Percentiles rank a stretch among this genome's conserved stretches.
Conservation (phyloP, 2,797 vertebrate genomes). For the Pyrocephalus nanus region DNA sequence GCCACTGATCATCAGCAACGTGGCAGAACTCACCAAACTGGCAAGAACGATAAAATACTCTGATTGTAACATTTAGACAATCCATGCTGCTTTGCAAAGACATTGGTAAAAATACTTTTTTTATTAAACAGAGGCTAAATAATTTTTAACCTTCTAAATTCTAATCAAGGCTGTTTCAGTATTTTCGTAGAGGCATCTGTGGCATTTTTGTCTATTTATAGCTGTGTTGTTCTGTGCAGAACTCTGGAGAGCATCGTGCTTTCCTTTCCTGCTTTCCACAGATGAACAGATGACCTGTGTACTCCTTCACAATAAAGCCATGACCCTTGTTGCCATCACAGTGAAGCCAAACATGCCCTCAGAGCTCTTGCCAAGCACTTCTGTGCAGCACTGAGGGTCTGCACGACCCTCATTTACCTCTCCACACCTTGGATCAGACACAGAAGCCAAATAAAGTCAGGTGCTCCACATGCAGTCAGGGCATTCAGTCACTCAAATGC, state of each 20-base stretch:
- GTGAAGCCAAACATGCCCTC: background rate
- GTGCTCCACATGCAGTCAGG: rapidly evolving
- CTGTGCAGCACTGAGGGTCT: background rate
- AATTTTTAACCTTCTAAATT: background rate
- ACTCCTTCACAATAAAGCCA: background rate
- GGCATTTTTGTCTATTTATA: background rate
- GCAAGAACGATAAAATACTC: background rate
- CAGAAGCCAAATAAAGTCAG: background rate
- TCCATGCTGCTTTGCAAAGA: background rate
- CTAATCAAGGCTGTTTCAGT: background rate
- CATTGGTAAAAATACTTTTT: background rate
- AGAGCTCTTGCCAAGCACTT: background rate
- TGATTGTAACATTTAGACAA: background rate
- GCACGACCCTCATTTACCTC: background rate
- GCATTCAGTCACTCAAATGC: background rate
- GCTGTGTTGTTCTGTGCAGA: background rate
- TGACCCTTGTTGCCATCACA: background rate
- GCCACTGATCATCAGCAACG: background rate
- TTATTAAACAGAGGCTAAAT: background rate
- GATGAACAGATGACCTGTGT: background rate
- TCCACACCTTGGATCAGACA: background rate
- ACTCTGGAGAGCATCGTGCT: background rate
- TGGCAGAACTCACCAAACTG: background rate
- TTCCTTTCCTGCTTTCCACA: background rate
- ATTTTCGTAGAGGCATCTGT: background rate